Evolutionary conservation across 2,797 vertebrate genomes (phyloP).

Genomic region (Betta splendens): DNA sequence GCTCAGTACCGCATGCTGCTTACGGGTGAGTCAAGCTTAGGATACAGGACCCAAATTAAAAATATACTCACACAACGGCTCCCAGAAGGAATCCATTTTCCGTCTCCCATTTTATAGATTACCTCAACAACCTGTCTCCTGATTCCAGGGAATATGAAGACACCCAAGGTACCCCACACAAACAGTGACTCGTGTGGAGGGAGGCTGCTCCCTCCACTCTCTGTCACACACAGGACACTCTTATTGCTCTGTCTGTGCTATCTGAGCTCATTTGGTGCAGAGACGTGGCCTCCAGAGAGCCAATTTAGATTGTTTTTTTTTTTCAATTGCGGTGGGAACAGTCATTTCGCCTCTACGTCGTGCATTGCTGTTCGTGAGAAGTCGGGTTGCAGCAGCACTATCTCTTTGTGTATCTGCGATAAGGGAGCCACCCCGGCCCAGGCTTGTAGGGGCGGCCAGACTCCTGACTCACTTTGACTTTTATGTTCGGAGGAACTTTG

Average conservation of each 20-base stretch:
- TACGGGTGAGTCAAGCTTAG: conserved; percentile 82
- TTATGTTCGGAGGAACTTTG: conserved; percentile 4
- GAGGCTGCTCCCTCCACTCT: conserved; percentile 21
- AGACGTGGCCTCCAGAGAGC: conserved; percentile 52
- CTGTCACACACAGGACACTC: conserved; percentile 36
- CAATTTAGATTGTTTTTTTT: conserved; percentile 55
- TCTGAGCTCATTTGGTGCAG: conserved; percentile 51
- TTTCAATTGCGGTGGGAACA: conserved; percentile 42
- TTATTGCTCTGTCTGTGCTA: no score
- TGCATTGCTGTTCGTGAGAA: conserved; percentile 66
- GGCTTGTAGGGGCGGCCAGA: conserved; percentile 18
- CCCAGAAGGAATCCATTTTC: conserved; percentile 13
- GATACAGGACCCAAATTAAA: no score
- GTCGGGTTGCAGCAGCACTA: conserved; percentile 40
- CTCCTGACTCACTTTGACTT: conserved; percentile 27
- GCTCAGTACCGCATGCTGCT: conserved; percentile 94
- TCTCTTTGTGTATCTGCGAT: conserved; percentile 52
- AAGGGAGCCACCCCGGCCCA: conserved; percentile 39
- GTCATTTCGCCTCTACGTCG: conserved; percentile 48
- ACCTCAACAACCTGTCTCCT: conserved; percentile 95
- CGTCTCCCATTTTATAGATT: conserved; percentile 82
- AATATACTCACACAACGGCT: conserved; percentile 1
- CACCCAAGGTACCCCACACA: conserved; percentile 87
- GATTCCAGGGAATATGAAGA: conserved; percentile 92
- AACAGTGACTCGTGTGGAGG: conserved; percentile 7